Conservation (phyloP, 1,140 invertebrate species). For the Megalopta genalis region DNA sequence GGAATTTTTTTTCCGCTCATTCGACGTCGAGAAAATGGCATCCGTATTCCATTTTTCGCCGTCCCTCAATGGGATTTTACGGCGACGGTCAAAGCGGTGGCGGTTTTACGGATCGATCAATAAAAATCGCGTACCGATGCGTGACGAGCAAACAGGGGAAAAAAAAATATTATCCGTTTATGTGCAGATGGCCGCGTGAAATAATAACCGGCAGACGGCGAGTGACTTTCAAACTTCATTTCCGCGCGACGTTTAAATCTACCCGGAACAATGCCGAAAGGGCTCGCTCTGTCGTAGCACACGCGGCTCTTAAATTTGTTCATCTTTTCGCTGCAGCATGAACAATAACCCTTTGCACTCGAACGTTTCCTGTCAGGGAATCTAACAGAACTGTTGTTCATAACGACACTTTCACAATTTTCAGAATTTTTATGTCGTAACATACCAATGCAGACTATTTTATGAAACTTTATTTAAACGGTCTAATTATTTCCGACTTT, state of each 20-base stretch:
- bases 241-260: not conserved
- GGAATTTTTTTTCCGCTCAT: constrained; percentile 14
- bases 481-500: no score
- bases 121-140: constrained; percentile 39
- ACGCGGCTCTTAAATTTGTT: no score
- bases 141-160: constrained; percentile 1
- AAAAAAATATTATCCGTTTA: constrained; percentile 40
- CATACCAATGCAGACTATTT: no score
- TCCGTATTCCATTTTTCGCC: constrained; percentile 47
- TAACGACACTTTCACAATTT: no score
- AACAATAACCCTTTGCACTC: no score
- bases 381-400: no score
- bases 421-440: no score
- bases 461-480: no score
- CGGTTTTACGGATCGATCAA: constrained; percentile 38
- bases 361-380: no score
- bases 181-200: not conserved
- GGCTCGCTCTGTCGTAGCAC: no score
- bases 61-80: constrained; percentile 52
- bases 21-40: constrained; percentile 25
- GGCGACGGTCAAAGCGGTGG: constrained; percentile 21
- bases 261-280: not conserved
- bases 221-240: not conserved
- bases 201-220: not conserved
- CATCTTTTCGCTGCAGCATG: no score